phyloP scores from a whole-genome alignment of 1,140 invertebrate genomes.

The Halictus rubicundus region DNA sequence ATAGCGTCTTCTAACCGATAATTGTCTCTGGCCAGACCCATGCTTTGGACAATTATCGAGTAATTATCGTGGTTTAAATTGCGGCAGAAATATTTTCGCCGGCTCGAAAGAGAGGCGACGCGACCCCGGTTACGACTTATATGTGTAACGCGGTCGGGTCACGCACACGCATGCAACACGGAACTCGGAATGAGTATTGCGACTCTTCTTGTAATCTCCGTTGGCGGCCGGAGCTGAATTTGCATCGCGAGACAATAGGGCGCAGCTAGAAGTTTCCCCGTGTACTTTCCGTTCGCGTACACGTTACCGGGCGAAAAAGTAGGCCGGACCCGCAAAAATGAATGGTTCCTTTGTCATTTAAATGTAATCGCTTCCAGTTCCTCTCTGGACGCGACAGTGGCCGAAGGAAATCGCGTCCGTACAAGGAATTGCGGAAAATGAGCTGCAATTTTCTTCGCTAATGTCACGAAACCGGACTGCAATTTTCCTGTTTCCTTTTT shows the following conservation, averaged over 20 bases:
- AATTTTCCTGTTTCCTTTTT: background rate
- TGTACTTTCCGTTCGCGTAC: conserved; percentile 47
- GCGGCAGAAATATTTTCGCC: conserved; percentile 8
- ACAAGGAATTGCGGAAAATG: no score
- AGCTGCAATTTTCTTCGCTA: background rate
- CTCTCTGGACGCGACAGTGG: background rate
- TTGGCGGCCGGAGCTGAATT: conserved; percentile 9
- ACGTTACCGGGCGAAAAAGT: conserved; percentile 32
- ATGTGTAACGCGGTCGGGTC: background rate
- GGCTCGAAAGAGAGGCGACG: background rate
- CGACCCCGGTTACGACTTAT: conserved; percentile 2
- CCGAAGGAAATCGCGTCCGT: background rate
- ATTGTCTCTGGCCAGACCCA: no score
- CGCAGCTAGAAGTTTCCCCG: conserved; percentile 41
- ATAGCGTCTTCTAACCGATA: no score
- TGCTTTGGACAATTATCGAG: no score
- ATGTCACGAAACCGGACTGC: background rate
- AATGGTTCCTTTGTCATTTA: conserved; percentile 47
- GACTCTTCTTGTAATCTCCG: conserved; percentile 47
- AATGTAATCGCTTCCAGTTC: conserved; percentile 39
- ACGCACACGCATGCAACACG: background rate
- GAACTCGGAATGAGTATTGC: conserved; percentile 24
- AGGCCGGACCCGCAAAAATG: conserved; percentile 47
- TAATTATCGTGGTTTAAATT: background rate
- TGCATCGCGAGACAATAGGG: conserved; percentile 44